Evolutionary conservation across 2,888 invertebrate species (phyloP).

Genomic region (Sicus ferrugineus): DNA sequence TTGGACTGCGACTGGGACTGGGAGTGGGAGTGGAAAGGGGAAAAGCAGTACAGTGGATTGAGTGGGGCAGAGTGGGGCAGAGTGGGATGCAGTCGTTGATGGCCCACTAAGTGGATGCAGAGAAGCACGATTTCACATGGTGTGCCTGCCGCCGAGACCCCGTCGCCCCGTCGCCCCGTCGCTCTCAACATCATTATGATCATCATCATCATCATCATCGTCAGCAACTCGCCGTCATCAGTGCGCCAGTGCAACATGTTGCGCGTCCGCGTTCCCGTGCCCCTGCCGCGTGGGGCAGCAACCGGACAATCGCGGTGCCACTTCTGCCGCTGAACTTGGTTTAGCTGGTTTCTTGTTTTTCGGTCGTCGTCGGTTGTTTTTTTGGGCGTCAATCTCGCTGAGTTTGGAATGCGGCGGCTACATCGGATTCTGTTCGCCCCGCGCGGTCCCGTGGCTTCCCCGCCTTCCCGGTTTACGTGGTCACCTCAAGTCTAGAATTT

Average conservation of each 20-base stretch:
- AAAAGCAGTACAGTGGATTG: not conserved
- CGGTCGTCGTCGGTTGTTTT: conserved; percentile 9
- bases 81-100: not conserved
- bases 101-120: not conserved
- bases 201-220: not conserved
- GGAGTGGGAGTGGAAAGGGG: not conserved
- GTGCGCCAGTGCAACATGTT: conserved; percentile 23
- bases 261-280: not conserved
- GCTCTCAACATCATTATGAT: not conserved
- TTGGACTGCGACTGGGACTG: too few relatives aligned
- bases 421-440: not conserved
- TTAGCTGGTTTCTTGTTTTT: conserved; percentile 1
- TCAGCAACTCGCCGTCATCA: not conserved
- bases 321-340: conserved; percentile 26
- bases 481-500: conserved; percentile 17
- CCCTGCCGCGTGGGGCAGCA: not conserved
- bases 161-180: not conserved
- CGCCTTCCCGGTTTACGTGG: not conserved
- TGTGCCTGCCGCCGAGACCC: not conserved
- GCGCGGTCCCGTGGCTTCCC: not conserved
- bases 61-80: not conserved
- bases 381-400: conserved; percentile 25
- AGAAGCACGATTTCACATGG: conserved; percentile 15
- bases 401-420: conserved; percentile 27
- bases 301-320: conserved; percentile 26